Conservation (phyloP, 2,888 invertebrate species). For the Trissolcus japonicus region DNA sequence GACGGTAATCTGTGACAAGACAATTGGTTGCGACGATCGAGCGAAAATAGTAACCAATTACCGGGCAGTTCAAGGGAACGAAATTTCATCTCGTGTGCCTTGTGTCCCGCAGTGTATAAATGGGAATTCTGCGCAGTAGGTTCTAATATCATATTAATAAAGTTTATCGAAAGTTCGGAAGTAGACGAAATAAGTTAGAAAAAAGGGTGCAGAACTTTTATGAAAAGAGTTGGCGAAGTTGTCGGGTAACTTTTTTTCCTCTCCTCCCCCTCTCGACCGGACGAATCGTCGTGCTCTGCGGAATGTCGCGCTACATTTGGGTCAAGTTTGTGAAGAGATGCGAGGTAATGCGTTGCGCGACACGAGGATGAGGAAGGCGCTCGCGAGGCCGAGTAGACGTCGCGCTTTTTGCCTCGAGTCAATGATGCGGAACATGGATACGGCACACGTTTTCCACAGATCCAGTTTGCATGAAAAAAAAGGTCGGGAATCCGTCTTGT, state of each 20-base stretch:
- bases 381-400: constrained; percentile 11
- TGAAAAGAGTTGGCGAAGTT: constrained; percentile 52
- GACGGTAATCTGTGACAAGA: constrained; percentile 28
- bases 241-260: constrained; percentile 43
- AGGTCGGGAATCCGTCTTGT: constrained; percentile 2
- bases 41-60: constrained; percentile 45
- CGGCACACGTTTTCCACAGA: neutral
- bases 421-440: constrained; percentile 19
- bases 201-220: constrained; percentile 39
- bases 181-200: constrained; percentile 47
- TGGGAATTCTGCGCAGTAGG: constrained; percentile 29
- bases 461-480: too few relatives aligned
- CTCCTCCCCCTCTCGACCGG: constrained; percentile 2
- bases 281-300: constrained; percentile 43
- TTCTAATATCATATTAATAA: constrained; percentile 54
- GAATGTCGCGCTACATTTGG: constrained; percentile 40
- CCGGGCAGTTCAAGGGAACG: constrained; percentile 34
- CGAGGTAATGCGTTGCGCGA: constrained; percentile 36
- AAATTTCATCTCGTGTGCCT: constrained; percentile 31
- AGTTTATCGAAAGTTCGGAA: constrained; percentile 48
- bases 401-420: constrained; percentile 4
- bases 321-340: constrained; percentile 42
- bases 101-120: constrained; percentile 35
- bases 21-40: constrained; percentile 36
- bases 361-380: constrained; percentile 11